A percentile compares a stretch with the other conserved stretches of the same genome.
These are phyloP conservation scores for Cepaea hortensis DNA, from an alignment of 2,888 invertebrate species.

Conservation along the genomic window DNA sequence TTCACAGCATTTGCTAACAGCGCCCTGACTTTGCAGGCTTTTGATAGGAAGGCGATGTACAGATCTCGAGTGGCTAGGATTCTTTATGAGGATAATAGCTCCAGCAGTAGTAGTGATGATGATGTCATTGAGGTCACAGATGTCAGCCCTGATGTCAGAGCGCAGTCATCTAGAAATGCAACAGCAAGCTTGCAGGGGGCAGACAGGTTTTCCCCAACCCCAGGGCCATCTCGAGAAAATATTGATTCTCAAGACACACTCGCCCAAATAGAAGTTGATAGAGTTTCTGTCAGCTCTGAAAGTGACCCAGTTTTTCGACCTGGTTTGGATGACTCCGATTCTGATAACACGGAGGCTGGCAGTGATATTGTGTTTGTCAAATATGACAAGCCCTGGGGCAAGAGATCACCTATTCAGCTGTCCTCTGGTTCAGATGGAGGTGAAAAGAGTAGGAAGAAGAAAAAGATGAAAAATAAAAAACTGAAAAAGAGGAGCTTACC, in stretches of 20 bases:
- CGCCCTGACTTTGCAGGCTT: slow-evolving; percentile 88
- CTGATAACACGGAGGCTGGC: slow-evolving; percentile 54
- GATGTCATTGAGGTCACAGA: slow-evolving; percentile 63
- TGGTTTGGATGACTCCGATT: slow-evolving; percentile 48
- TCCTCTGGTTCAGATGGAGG: slow-evolving; percentile 47
- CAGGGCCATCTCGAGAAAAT: slow-evolving; percentile 62
- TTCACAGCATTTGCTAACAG: slow-evolving; percentile 90
- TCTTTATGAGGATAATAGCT: not conserved
- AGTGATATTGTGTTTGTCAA: slow-evolving; percentile 79
- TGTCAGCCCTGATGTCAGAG: slow-evolving; percentile 41
- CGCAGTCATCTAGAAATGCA: slow-evolving; percentile 9
- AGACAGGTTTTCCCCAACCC: slow-evolving; percentile 72
- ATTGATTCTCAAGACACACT: slow-evolving; percentile 18
- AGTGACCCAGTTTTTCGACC: slow-evolving; percentile 46
- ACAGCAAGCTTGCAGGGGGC: slow-evolving; percentile 32
- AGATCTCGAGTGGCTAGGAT: slow-evolving; percentile 38
- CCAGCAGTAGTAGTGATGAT: slow-evolving; percentile 51
- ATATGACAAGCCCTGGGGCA: slow-evolving; percentile 82
- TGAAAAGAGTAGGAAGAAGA: slow-evolving; percentile 44
- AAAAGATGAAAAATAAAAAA: slow-evolving; percentile 46
- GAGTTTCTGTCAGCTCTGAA: slow-evolving; percentile 50
- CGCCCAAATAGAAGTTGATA: slow-evolving; percentile 30
- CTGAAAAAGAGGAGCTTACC: slow-evolving; percentile 48
- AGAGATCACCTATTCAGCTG: slow-evolving; percentile 80
- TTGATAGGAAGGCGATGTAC: slow-evolving; percentile 75